phyloP scores from a whole-genome alignment of 1,140 invertebrate genomes.

The Papilio glaucus region DNA sequence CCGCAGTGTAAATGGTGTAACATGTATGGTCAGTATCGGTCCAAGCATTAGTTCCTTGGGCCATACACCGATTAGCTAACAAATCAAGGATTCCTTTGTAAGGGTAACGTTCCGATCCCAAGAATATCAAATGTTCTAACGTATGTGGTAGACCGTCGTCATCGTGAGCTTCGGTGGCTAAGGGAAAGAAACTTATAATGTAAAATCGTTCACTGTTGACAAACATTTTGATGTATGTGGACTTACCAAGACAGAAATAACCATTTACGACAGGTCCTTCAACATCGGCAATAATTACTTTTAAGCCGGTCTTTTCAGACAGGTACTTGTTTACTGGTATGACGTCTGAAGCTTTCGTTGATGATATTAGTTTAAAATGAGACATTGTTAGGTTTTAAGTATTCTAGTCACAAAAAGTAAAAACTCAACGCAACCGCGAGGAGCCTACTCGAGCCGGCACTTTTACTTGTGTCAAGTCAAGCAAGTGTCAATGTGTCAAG shows the following conservation, averaged over 20 bases:
- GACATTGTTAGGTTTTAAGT: constrained; percentile 61
- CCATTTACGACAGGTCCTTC: constrained; percentile 94
- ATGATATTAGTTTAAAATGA: constrained; percentile 86
- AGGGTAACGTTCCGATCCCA: constrained; percentile 95
- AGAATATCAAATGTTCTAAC: constrained; percentile 95
- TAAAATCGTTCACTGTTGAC: not conserved
- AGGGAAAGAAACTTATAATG: constrained; percentile 49
- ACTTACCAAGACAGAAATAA: constrained; percentile 92
- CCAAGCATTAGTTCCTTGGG: constrained; percentile 95
- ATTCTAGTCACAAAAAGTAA: not conserved
- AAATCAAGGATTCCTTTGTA: constrained; percentile 95
- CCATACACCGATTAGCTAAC: constrained; percentile 93
- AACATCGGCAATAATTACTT: constrained; percentile 91
- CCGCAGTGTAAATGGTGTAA: constrained; percentile 95
- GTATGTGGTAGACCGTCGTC: constrained; percentile 97
- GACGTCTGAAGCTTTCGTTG: constrained; percentile 86
- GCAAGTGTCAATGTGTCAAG: too few species aligned
- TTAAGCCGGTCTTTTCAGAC: constrained; percentile 90
- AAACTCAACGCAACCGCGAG: not conserved
- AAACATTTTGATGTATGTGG: not conserved
- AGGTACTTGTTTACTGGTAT: constrained; percentile 92
- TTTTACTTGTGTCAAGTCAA: constrained; percentile 1
- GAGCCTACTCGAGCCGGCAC: not conserved
- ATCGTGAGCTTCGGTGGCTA: constrained; percentile 95
- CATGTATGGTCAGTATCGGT: constrained; percentile 94